Evolutionary conservation across 2,888 invertebrate genomes (phyloP), one percentile per base, ranked within the genome.

Genomic region (Metellina segmentata): DNA sequence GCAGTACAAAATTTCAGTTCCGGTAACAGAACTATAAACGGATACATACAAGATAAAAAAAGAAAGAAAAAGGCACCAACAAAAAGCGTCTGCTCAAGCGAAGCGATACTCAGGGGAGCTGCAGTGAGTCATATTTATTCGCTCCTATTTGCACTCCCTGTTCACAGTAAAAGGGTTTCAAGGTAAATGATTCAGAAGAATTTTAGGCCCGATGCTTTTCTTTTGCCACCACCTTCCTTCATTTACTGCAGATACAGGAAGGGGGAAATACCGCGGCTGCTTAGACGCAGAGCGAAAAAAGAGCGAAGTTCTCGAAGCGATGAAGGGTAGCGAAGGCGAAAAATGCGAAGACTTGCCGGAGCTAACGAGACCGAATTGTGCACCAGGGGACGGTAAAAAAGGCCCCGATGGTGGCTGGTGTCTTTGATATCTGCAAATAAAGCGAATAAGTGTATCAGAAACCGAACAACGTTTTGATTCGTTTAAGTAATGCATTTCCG

Each of bases 141-240:
- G 34, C 77, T 77, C 77, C 49, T 77, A 77, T 77, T 77, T 77
- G 77, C 16, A 51, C 77, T 7, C 49, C 51, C 16, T 74, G 20
- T 77, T 77, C 77, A 49, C 77, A 77, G 51, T 52, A 77, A 77
- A 48, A 75, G 49, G 49, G n/a, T 75, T 75, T 49, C 77, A 77
- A 77, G 51, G 77, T 77, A 77, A 77, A 77, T 77, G 51, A 77
- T 77, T 77, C 77, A 77, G 77, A 77, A 77, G 52, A 51, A 34
- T 34, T 34, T 34, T 34, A 34, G 34, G 34, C n/a, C n/a, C 34
- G 77, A 77, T 9, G n/a, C 51, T 77, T 75, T n/a, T 75, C 34
- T 34, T 34, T 34, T 34, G 34, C 34, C 34, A 34, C 34, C 34
- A 34, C 34, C 34, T 34, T 48, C 48, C 77, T 16, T 51, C 51